Base-by-base conservation (phyloP, 2,113 vertebrate genomes). In the Loxodonta africana region DNA sequence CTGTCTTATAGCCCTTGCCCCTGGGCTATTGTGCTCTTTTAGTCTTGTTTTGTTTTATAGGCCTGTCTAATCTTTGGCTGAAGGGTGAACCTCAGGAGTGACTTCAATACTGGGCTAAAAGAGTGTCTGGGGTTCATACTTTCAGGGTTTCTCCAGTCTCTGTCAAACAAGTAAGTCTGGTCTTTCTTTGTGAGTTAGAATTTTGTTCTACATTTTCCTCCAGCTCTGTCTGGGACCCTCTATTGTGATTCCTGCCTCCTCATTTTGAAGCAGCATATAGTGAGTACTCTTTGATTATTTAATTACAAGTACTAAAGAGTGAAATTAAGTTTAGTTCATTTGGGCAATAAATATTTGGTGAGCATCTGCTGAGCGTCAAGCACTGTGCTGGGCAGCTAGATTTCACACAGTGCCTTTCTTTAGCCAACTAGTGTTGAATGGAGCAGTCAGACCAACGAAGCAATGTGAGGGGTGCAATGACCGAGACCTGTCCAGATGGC, bases 241-340 rank as follows among this genome's bases (percentile, higher is more conserved):
- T 37, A 37, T 37, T 37, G 37, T 37, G 37, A 37, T 37, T 37
- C 37, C 37, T 92, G 84, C 88, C 20, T 69, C 74, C 62, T 95
- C 85, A 93, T 60, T 95, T 57, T 90, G 63, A 96, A 94, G 88
- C 57, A 76, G 85, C n/a, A 48, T 48, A 73, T 33, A 69, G 15
- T 46, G 8, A 93, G 51, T 57, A 89, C 53, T 97, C 84, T 84
- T 94, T 96, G 78, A 84, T 92, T 81, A 87, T 83, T 93, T 89
- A 86, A 96, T 81, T 87, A 63, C 71, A 87, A 91, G 94, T 46
- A 77, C 11, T 71, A 71, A 95, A 81, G 74, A 60, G 77, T 57
- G 41, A 92, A 76, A 65, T 41, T 53, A 62, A 90, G 26, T 92
- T 20, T 92, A 65, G 86, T 69, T 91, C 85, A 60, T 67, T 84